Conservation (phyloP, 53 echinoderm and acorn worm species). For the Crossaster papposus region DNA sequence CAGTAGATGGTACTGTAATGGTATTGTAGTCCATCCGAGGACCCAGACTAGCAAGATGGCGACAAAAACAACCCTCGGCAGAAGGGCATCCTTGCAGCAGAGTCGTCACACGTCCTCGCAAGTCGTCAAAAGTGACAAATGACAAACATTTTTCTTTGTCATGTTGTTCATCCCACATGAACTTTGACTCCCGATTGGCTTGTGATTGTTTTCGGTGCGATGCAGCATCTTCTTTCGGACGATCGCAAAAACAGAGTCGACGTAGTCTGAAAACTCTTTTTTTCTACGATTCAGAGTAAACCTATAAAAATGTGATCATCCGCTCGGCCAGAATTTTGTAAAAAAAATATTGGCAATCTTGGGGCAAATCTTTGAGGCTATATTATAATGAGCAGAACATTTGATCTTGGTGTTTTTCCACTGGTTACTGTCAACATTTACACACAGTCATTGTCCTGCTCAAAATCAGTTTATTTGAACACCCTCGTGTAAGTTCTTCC, state of each 20-base stretch:
- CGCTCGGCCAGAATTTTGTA: not conserved
- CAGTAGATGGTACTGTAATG: conserved; percentile 16
- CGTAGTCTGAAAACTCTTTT: not conserved
- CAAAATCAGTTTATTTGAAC: too few species aligned
- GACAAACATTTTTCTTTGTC: too few species aligned
- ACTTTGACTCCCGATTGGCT: too few species aligned
- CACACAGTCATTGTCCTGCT: not conserved
- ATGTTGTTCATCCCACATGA: too few species aligned
- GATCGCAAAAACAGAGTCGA: not conserved
- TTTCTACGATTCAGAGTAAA: not conserved
- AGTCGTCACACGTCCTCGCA: not conserved
- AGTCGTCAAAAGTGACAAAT: not conserved
- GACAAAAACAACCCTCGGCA: not conserved
- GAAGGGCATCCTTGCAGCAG: not conserved
- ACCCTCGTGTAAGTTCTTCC: too few species aligned
- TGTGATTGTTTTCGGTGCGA: not conserved
- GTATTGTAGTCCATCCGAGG: not conserved
- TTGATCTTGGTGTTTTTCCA: too few species aligned
- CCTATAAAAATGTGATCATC: not conserved
- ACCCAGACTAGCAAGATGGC: not conserved
- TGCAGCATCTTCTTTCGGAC: not conserved
- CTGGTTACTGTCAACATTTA: not conserved
- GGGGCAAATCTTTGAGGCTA: not conserved
- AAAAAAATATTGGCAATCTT: not conserved
- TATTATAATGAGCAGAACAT: too few species aligned